Evolutionary conservation across 2,797 vertebrate genomes (phyloP), one percentile per base, ranked within the genome.

Genomic region (Octomys mimax): DNA sequence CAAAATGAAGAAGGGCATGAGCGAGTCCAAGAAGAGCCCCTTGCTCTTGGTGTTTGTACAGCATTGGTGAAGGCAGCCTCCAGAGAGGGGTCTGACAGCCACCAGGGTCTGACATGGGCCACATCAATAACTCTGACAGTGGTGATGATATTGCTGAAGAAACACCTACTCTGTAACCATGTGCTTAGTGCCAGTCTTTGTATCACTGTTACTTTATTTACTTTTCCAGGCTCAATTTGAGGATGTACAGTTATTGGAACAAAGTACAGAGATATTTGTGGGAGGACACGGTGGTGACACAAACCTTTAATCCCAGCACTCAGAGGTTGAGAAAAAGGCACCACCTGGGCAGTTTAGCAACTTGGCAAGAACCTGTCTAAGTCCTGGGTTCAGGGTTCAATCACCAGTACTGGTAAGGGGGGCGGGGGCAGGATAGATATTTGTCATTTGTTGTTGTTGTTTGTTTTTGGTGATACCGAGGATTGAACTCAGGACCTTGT

Each of bases 161-260:
- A 91, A 19, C 22, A 6, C 49, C 89, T 62, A 31, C 42, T 46
- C 12, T 59, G 49, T 59, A 82, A 54, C 33, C 80, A 68, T 71
- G 31, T 16, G n/a, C 0, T 89, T 46, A 96, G 86, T 12, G 21
- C 78, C 26, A 28, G 5, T 82, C 54, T 73, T 73, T 19, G 26
- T 39, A 66, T 82, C n/a, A 22, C 24, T 16, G 46, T 64, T 66
- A 71, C 46, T 91, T 87, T 71, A 13, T 79, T 95, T 54, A 31
- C 62, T 86, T 81, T 75, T 39, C 91, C 46, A 89, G 68, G 57
- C 84, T 96, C 6, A 73, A 33, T 89, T 93, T 70, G 33, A 57
- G 78, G 36, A 46, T 77, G 42, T n/a, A 93, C 18, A 92, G 82
- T 82, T 85, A 70, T 36, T 93, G 57, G 24, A 39, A 87, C 83